Conservation (phyloP, 2,797 vertebrate genomes). For the Cephalopachus bancanus region DNA sequence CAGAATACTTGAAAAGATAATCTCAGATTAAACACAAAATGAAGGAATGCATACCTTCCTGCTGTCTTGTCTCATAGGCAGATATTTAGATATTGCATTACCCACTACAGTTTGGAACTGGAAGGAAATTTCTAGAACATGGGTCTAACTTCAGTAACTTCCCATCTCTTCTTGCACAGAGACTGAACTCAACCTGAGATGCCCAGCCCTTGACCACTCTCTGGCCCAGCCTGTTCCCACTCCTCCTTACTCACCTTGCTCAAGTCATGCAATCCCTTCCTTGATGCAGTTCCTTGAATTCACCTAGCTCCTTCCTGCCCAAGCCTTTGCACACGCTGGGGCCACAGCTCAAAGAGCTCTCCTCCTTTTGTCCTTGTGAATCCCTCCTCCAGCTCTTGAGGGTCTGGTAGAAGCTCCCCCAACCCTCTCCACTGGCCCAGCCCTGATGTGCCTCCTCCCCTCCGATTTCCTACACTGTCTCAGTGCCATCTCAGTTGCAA, state of each 20-base stretch:
- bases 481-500: not conserved
- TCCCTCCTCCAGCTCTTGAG: not conserved
- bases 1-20: too few species aligned
- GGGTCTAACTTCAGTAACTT: not conserved
- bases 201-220: not conserved
- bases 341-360: not conserved
- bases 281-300: not conserved
- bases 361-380: fast-evolving
- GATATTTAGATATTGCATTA: not conserved
- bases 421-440: not conserved
- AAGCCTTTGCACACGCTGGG: not conserved
- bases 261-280: not conserved
- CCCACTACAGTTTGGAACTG: not conserved
- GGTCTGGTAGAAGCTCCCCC: not conserved
- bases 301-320: not conserved
- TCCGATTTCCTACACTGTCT: not conserved
- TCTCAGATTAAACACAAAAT: not conserved
- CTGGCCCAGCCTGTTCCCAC: too few species aligned
- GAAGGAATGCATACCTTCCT: not conserved
- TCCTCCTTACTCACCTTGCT: not conserved
- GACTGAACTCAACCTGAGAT: not conserved
- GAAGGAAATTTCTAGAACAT: not conserved
- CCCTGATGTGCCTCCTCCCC: fast-evolving
- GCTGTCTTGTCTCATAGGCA: fast-evolving
- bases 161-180: not conserved